A percentile compares a stretch with the other conserved stretches of the same genome.
Conservation (phyloP, 2,888 invertebrate genomes). For the Sinelater perroti region DNA sequence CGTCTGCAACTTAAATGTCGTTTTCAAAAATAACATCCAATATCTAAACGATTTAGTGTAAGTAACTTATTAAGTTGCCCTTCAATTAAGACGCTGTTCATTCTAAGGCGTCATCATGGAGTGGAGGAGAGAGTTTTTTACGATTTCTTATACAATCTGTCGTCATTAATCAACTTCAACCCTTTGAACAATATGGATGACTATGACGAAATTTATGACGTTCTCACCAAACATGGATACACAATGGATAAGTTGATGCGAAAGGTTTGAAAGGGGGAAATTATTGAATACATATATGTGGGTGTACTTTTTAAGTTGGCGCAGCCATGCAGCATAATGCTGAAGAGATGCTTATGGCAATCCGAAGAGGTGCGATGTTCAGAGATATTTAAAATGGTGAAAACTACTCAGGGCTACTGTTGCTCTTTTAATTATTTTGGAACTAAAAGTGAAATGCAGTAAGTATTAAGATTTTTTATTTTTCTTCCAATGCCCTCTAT, state of each 20-base stretch:
- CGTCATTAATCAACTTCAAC: conserved; percentile 4
- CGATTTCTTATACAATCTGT: conserved; percentile 2
- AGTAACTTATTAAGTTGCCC: not conserved
- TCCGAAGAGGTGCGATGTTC: conserved; percentile 60
- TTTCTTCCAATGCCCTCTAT: too few relatives aligned
- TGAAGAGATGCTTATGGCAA: conserved; percentile 61
- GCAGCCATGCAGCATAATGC: conserved; percentile 40
- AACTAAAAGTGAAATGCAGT: conserved; percentile 1
- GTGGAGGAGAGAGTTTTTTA: not conserved
- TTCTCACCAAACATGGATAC: not conserved
- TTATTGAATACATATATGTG: too few relatives aligned
- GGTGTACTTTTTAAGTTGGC: conserved; percentile 36
- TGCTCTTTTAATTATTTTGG: conserved; percentile 66
- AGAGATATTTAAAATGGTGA: conserved; percentile 62
- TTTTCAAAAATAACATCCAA: conserved; percentile 42
- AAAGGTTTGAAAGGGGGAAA: not conserved
- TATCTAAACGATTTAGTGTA: not conserved
- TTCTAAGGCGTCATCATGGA: not conserved
- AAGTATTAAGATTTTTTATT: conserved; percentile 1
- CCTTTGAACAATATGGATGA: not conserved
- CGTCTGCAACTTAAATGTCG: conserved; percentile 55
- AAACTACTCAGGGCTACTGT: conserved; percentile 65
- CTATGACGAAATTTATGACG: conserved; percentile 1
- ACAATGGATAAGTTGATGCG: not conserved
- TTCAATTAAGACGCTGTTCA: not conserved